Base-by-base conservation (phyloP, 2,888 invertebrate species). In the Parnassius mnemosyne region DNA sequence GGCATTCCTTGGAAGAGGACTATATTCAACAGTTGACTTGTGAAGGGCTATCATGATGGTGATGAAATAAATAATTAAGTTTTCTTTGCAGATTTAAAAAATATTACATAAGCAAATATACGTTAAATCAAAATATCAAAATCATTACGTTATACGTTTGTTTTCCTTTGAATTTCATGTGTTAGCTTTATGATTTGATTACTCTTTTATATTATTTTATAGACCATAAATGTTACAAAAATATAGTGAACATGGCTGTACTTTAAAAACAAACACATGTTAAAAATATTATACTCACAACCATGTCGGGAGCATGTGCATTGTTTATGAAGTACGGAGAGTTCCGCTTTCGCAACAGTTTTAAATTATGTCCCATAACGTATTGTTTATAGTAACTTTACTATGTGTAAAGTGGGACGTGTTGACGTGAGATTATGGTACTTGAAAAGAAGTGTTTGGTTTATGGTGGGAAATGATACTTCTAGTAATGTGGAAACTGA, bases 361-460 rank as follows among this genome's bases (percentile, higher is more conserved):
- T 58, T 64, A 62, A 53, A 63, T 65, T 63, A 51, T 67, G 65
- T 67, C 67, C 61, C 71, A 70, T 74, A 71, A 78, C 71, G 71
- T 72, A 60, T 64, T 63, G 63, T 58, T 74, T 74, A 78, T 78
- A 74, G 73, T 74, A 71, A 71, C 65, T 75, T 76, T 75, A 80
- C 76, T 75, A 72, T 82, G 80, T 74, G 69, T 83, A 83, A 87
- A 85, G 79, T 83, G 75, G 85, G 80, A 70, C 84, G 76, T 68
- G 75, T 71, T 68, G 77, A 74, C 71, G 69, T 61, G 74, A 80
- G 77, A 79, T 84, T 80, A 79, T 75, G 71, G 73, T 65, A 69
- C 70, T 76, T 73, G 72, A 71, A 46, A 60, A 53, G 51, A 53
- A 66, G 67, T 65, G 64, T 62, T 68, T 61, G 63, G 57, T 63